Conservation (phyloP, 2,113 vertebrate species). For the Peromyscus polionotus region DNA sequence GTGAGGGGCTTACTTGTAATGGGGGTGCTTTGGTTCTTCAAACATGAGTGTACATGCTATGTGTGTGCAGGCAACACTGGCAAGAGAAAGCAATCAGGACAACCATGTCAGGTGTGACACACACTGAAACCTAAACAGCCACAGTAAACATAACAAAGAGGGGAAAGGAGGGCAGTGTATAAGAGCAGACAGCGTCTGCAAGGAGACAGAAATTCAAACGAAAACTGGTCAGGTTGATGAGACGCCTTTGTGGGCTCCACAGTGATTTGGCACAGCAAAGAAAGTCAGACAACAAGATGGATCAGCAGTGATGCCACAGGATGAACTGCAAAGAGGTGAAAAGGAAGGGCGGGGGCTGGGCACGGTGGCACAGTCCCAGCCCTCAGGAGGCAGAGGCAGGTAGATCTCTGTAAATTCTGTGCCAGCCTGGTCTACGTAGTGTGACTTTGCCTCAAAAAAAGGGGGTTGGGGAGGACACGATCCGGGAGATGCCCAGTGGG, state of each 20-base stretch:
- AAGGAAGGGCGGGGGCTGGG: background rate
- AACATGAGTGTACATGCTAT: background rate
- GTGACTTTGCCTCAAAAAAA: background rate
- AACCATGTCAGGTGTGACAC: too few species aligned
- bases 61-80: background rate
- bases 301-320: rapidly evolving
- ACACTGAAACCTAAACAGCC: background rate
- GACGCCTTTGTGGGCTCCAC: rapidly evolving
- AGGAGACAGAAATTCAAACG: background rate
- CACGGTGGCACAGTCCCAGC: background rate
- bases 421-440: background rate
- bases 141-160: background rate
- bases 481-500: background rate
- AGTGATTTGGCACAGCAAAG: background rate
- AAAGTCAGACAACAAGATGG: background rate
- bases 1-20: too few species aligned
- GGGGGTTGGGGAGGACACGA: too few species aligned
- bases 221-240: background rate
- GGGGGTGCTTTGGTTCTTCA: too few species aligned
- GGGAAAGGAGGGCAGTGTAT: rapidly evolving
- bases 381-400: background rate
- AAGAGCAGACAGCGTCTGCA: background rate
- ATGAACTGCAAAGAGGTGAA: too few species aligned
- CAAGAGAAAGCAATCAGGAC: background rate
- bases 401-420: background rate